Conservation (phyloP, 2,888 invertebrate genomes). For the Microplitis manilae region DNA sequence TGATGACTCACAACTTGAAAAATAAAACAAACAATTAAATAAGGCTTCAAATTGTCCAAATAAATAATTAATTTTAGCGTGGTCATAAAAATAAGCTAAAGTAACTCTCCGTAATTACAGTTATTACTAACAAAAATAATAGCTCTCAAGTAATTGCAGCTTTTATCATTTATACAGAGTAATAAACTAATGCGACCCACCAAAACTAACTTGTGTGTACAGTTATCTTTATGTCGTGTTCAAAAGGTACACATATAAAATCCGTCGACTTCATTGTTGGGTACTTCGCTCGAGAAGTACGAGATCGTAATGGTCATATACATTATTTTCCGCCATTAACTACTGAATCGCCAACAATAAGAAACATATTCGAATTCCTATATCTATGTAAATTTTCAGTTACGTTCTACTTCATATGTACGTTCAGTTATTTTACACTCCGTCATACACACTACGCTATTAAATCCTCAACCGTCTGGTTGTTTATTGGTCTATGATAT, state of each 20-base stretch:
- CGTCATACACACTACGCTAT: background rate
- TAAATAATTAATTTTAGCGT: too few relatives aligned
- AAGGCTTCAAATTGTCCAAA: too few relatives aligned
- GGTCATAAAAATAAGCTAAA: too few relatives aligned
- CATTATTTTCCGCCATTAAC: background rate
- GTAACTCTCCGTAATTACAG: too few relatives aligned
- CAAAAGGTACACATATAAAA: background rate
- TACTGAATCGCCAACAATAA: background rate
- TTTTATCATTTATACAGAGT: too few relatives aligned
- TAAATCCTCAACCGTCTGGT: background rate
- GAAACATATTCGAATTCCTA: background rate
- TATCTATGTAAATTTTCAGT: background rate
- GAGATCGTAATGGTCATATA: background rate
- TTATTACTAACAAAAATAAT: too few relatives aligned
- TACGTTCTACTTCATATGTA: background rate
- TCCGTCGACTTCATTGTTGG: background rate
- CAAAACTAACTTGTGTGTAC: background rate
- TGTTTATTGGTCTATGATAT: too few relatives aligned
- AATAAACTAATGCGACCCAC: background rate
- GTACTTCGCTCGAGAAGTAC: background rate
- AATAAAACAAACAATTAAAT: too few relatives aligned
- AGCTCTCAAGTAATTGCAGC: too few relatives aligned
- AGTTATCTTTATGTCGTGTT: background rate
- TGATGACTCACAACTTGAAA: too few relatives aligned
- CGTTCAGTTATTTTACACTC: background rate